phyloP scores from a whole-genome alignment of 2,113 vertebrate genomes.

The Cryptoleucopteryx plumbea region DNA sequence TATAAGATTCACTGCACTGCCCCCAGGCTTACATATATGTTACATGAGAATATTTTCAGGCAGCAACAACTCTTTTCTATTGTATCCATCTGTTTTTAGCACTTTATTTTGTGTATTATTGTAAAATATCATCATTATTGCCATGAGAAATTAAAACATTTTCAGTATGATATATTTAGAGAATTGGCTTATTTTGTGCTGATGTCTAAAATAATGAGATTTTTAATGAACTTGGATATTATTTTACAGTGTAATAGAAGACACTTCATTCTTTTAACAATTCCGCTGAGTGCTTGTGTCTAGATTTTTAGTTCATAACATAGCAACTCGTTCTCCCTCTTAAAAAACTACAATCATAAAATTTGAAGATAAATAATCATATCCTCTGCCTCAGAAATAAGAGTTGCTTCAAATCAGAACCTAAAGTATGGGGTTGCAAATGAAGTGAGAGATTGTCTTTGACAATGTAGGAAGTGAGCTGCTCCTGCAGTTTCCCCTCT shows the following conservation, averaged over 20 bases:
- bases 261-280: background rate
- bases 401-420: background rate
- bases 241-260: background rate
- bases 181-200: background rate
- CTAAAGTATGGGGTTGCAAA: background rate
- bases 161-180: background rate
- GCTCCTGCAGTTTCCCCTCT: background rate
- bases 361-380: background rate
- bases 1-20: background rate
- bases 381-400: background rate
- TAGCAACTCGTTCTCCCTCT: background rate
- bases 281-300: background rate
- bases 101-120: background rate
- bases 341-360: background rate
- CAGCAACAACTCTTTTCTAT: background rate
- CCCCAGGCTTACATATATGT: background rate
- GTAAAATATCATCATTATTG: background rate
- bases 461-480: background rate
- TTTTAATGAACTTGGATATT: background rate
- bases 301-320: background rate
- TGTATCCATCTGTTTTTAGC: background rate
- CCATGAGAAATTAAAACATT: background rate
- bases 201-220: background rate
- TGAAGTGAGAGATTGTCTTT: background rate
- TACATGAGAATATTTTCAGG: background rate